Conservation (phyloP, 2,888 invertebrate genomes). For the Caenorhabditis sp. region DNA sequence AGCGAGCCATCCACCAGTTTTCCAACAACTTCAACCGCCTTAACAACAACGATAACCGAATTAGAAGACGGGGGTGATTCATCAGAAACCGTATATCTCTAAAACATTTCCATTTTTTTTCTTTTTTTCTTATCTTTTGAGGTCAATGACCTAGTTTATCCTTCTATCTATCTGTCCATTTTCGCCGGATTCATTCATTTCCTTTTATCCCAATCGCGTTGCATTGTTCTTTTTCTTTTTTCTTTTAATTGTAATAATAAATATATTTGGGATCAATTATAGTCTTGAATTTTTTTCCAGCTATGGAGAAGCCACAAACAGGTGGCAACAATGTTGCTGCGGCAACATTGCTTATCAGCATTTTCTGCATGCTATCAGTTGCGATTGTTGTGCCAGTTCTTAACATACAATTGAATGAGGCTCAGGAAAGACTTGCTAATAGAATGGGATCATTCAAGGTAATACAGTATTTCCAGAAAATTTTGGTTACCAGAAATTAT, state of each 20-base stretch:
- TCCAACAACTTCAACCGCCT: not conserved
- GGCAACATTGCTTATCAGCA: slow-evolving; percentile 53
- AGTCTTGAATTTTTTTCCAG: slow-evolving; percentile 1
- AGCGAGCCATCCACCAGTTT: not conserved
- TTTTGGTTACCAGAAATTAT: slow-evolving; percentile 22
- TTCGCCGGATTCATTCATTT: slow-evolving; percentile 9
- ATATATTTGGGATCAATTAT: not conserved
- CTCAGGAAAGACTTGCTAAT: slow-evolving; percentile 59
- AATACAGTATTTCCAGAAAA: slow-evolving; percentile 6
- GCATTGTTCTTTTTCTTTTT: slow-evolving; percentile 6
- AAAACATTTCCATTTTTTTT: slow-evolving; percentile 8
- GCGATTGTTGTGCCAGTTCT: slow-evolving; percentile 58
- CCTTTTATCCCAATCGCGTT: slow-evolving; percentile 2
- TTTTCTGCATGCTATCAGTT: slow-evolving; percentile 56
- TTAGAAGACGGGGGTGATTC: slow-evolving; percentile 8
- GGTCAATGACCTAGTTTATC: slow-evolving; percentile 34
- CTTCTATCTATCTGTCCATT: slow-evolving; percentile 4
- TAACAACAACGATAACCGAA: not conserved
- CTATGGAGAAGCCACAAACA: slow-evolving; percentile 27
- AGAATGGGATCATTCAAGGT: slow-evolving; percentile 69
- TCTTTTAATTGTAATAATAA: not conserved
- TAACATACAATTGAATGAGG: slow-evolving; percentile 60
- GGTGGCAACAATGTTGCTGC: slow-evolving; percentile 27
- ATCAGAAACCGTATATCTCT: slow-evolving; percentile 33
- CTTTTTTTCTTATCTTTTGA: slow-evolving; percentile 16